A percentile compares a stretch with the other conserved stretches of the same genome.
Conservation (phyloP, 2,113 vertebrate genomes). For the Macaca fascicularis region DNA sequence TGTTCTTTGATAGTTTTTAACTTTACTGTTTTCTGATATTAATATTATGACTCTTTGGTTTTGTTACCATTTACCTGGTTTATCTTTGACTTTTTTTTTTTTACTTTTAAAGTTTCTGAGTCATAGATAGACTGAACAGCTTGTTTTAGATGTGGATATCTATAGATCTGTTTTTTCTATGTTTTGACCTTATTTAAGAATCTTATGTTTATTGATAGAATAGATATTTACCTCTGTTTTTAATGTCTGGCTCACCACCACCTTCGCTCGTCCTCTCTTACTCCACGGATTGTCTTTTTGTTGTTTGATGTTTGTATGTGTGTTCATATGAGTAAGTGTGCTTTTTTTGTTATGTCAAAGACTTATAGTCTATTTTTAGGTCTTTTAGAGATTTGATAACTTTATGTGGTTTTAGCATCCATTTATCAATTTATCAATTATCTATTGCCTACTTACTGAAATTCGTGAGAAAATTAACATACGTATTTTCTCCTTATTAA, state of each 20-base stretch:
- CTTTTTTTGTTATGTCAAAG: neutral
- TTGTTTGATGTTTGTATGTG: neutral
- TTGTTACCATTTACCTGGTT: neutral
- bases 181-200: neutral
- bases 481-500: neutral
- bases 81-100: neutral
- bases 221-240: neutral
- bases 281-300: neutral
- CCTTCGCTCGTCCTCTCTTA: neutral
- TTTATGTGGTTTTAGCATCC: neutral
- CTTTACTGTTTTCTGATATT: slow-evolving; percentile 15
- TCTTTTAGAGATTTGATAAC: slow-evolving; percentile 1
- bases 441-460: neutral
- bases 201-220: neutral
- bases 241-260: neutral
- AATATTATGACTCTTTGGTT: neutral
- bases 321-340: neutral
- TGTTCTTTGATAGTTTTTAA: neutral
- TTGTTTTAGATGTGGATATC: slow-evolving; percentile 3
- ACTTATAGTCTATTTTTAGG: neutral
- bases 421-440: neutral
- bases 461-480: neutral
- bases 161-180: neutral
- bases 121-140: neutral
- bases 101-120: slow-evolving; percentile 21